A percentile compares a stretch with the other conserved stretches of the same genome.
These are phyloP conservation scores for Eidolon helvum DNA, from an alignment of 2,113 vertebrate species.

Conservation along the genomic window DNA sequence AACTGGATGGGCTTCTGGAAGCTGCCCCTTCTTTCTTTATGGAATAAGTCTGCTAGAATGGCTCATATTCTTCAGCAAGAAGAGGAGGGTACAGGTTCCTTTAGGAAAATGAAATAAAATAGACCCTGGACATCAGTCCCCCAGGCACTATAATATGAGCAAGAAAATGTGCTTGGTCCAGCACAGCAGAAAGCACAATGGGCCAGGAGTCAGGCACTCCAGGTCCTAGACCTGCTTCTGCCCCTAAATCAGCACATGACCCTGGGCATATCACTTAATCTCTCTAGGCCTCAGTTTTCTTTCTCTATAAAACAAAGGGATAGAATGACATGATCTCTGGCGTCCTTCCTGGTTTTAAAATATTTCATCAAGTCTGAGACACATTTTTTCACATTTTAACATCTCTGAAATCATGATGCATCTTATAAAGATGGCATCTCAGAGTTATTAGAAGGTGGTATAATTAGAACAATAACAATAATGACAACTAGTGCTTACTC, in stretches of 20 bases:
- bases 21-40: neutral
- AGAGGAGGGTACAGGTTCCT: neutral
- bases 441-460: neutral
- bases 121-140: neutral
- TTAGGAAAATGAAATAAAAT: constrained; percentile 1
- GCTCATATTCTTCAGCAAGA: neutral
- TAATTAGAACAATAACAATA: neutral
- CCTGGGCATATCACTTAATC: no score
- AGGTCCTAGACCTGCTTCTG: neutral
- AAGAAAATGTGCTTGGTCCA: neutral
- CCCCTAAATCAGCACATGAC: neutral
- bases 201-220: neutral
- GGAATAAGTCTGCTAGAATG: neutral
- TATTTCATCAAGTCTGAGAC: neutral
- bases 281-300: neutral
- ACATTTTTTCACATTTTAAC: neutral
- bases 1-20: neutral
- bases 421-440: neutral
- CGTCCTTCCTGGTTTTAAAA: neutral
- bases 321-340: neutral
- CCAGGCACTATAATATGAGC: no score
- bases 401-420: neutral
- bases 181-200: neutral
- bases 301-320: neutral
- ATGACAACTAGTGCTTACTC: neutral